A percentile compares a stretch with the other conserved stretches of the same genome.
Conservation (phyloP, 2,113 vertebrate species). For the Corythaixoides concolor region DNA sequence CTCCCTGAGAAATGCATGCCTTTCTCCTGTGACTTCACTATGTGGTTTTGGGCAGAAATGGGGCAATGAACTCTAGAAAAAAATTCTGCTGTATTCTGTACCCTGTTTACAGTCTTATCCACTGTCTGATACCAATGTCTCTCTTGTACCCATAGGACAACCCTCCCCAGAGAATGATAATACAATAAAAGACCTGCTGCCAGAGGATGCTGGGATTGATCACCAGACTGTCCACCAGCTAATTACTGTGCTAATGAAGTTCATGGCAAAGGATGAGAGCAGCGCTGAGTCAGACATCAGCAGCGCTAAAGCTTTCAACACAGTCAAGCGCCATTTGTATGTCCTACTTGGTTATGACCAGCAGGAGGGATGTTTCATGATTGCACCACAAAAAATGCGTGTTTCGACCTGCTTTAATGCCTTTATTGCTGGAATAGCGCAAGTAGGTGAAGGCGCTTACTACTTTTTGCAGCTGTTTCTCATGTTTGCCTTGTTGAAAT, state of each 20-base stretch:
- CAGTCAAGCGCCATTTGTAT: slow-evolving; percentile 94
- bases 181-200: slow-evolving; percentile 90
- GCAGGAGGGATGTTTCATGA: slow-evolving; percentile 99
- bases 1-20: background rate
- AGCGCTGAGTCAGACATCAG: slow-evolving; percentile 93
- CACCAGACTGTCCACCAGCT: slow-evolving; percentile 98
- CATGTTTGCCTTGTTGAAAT: background rate
- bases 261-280: slow-evolving; percentile 97
- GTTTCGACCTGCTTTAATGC: slow-evolving; percentile 97
- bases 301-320: slow-evolving; percentile 97
- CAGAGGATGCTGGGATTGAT: slow-evolving; percentile 94
- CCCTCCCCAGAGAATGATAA: slow-evolving; percentile 89
- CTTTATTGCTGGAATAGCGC: slow-evolving; percentile 95
- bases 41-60: background rate
- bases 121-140: background rate
- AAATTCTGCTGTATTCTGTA: background rate
- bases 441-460: slow-evolving; percentile 76
- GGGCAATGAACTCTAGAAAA: background rate
- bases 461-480: background rate
- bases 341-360: slow-evolving; percentile 95
- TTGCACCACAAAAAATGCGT: slow-evolving; percentile 98
- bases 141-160: slow-evolving; percentile 74
- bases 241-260: slow-evolving; percentile 98
- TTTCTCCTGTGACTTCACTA: background rate
- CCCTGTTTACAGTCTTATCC: background rate